Evolutionary conservation across 2,888 invertebrate genomes (phyloP).

Genomic region (Parnassius orleans): DNA sequence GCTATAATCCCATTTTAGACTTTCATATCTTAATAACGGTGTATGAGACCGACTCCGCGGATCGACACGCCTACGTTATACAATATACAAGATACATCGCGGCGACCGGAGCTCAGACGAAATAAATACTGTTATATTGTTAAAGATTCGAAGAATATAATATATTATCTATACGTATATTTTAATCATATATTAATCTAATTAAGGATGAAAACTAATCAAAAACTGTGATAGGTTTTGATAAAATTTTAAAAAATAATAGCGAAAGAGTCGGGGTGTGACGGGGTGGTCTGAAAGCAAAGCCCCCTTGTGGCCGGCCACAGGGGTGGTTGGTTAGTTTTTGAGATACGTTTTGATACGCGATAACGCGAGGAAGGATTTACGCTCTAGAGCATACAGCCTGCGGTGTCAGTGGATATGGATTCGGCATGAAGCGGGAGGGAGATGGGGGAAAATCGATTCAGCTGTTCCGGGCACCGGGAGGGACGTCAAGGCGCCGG

Average conservation of each 20-base stretch:
- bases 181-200: conserved; percentile 79
- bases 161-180: conserved; percentile 80
- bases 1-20: conserved; percentile 70
- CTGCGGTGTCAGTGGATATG: conserved; percentile 30
- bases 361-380: conserved; percentile 41
- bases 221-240: conserved; percentile 82
- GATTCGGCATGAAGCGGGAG: conserved; percentile 44
- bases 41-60: conserved; percentile 21
- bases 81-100: conserved; percentile 32
- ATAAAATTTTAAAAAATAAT: conserved; percentile 74
- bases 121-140: conserved; percentile 78
- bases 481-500: conserved; percentile 32
- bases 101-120: conserved; percentile 56
- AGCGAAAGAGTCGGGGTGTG: conserved; percentile 46
- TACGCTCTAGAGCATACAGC: conserved; percentile 35
- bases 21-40: conserved; percentile 65
- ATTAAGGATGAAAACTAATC: conserved; percentile 80
- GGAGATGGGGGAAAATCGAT: conserved; percentile 59
- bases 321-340: conserved; percentile 58
- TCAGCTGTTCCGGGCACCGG: conserved; percentile 49
- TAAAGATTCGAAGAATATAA: conserved; percentile 77
- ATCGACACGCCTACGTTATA: background rate
- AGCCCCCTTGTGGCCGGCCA: conserved; percentile 34
- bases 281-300: conserved; percentile 7
- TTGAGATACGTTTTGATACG: conserved; percentile 63